phyloP scores from a whole-genome alignment of 2,113 vertebrate genomes.

The Rallus limicola region DNA sequence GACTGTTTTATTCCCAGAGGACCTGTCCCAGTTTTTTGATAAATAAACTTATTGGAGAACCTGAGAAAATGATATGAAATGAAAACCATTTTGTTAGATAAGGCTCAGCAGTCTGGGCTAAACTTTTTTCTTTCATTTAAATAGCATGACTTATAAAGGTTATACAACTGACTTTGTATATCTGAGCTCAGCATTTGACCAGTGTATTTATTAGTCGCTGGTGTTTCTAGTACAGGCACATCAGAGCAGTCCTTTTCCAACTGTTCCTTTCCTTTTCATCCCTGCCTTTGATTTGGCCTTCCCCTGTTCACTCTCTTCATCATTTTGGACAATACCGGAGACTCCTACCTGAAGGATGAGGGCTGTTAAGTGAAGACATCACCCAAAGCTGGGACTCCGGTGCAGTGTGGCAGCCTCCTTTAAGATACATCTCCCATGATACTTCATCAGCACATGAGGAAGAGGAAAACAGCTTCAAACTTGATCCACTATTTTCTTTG shows the following conservation, averaged over 20 bases:
- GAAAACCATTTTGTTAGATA: slow-evolving; percentile 41
- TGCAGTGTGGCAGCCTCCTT: not conserved
- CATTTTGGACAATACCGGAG: not conserved
- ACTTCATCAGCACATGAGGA: not conserved
- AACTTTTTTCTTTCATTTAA: not conserved
- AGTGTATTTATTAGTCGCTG: not conserved
- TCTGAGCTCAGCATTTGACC: not conserved
- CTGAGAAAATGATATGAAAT: slow-evolving; percentile 11
- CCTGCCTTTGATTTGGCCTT: not conserved
- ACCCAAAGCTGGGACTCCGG: not conserved
- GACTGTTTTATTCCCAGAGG: slow-evolving; percentile 36
- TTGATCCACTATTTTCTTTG: not conserved
- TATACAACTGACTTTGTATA: not conserved
- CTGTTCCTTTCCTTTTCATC: not conserved
- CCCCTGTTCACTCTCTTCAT: not conserved
- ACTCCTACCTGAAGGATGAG: not conserved
- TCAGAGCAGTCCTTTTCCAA: not conserved
- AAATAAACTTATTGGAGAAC: slow-evolving; percentile 39
- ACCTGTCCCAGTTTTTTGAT: slow-evolving; percentile 36
- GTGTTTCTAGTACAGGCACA: not conserved
- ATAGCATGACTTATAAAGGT: not conserved
- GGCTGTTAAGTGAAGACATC: not conserved
- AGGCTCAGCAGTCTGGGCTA: not conserved
- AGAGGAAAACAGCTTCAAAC: not conserved
- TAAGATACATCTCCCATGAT: not conserved